These are phyloP conservation scores for Fratercula arctica DNA, from an alignment of 2,797 vertebrate genomes.

Conservation along the genomic window DNA sequence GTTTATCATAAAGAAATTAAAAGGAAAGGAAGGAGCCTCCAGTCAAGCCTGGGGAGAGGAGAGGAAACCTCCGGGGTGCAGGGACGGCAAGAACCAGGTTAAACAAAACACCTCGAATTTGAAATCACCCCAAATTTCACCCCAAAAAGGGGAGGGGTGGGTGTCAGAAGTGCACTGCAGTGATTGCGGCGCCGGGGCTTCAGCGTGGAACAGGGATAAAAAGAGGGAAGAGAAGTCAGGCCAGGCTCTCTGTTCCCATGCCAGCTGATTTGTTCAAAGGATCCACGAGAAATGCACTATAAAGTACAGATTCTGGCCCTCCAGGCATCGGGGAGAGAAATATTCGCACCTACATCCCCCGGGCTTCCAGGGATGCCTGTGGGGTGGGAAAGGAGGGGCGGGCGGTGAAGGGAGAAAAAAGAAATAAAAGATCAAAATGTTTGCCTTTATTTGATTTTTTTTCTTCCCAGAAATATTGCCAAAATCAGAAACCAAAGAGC, in stretches of 20 bases:
- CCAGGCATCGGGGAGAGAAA: not conserved
- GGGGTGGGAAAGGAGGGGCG: not conserved
- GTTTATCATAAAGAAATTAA: not conserved
- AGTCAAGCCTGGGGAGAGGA: not conserved
- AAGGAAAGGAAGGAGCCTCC: not conserved
- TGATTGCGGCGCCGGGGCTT: not conserved
- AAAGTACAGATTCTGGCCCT: not conserved
- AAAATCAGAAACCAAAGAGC: not conserved
- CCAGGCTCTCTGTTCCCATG: slow-evolving; percentile 34
- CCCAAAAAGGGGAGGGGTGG: not conserved
- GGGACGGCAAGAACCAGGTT: rapidly evolving
- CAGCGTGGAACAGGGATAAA: not conserved
- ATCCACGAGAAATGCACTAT: not conserved
- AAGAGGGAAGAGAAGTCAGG: not conserved
- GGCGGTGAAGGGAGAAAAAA: not conserved
- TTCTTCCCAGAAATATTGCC: slow-evolving; percentile 26
- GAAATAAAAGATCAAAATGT: not conserved
- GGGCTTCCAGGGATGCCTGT: not conserved
- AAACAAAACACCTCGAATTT: not conserved
- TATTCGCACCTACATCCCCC: not conserved
- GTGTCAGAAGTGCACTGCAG: not conserved
- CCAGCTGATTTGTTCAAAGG: slow-evolving; percentile 47
- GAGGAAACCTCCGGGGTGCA: not conserved
- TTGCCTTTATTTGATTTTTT: not conserved
- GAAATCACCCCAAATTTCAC: not conserved